Percentiles rank a stretch among this genome's conserved stretches.
These are phyloP conservation scores for Hyposoter didymator DNA, from an alignment of 2,888 invertebrate species.

Conservation along the genomic window DNA sequence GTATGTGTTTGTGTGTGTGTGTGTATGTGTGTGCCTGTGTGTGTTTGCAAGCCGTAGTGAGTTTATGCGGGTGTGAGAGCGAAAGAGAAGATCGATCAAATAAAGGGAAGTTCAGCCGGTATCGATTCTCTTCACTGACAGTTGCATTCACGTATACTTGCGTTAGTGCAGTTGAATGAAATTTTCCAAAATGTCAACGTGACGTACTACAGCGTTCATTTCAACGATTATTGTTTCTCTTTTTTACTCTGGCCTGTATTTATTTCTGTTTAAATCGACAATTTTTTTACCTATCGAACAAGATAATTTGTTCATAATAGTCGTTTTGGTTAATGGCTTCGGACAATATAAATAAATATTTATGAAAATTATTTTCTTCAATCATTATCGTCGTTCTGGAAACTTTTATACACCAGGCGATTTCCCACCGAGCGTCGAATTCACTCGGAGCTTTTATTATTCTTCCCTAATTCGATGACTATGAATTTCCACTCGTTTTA, in stretches of 20 bases:
- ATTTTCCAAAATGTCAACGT: slow-evolving; percentile 17
- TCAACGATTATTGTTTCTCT: slow-evolving; percentile 7
- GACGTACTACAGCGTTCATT: slow-evolving; percentile 10
- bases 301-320: not conserved
- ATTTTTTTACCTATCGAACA: not conserved
- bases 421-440: not conserved
- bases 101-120: slow-evolving; percentile 18
- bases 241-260: not conserved
- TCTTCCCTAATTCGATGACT: not conserved
- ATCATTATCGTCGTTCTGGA: not conserved
- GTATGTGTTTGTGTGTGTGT: not conserved
- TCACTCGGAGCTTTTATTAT: not conserved
- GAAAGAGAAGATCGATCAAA: slow-evolving; percentile 20
- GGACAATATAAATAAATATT: not conserved
- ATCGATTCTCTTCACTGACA: slow-evolving; percentile 40
- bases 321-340: not conserved
- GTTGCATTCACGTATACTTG: slow-evolving; percentile 2
- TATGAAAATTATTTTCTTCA: not conserved
- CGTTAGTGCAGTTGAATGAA: not conserved
- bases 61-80: not conserved
- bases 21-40: not conserved
- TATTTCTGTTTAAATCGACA: not conserved
- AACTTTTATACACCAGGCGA: not conserved
- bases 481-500: not conserved
- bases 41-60: not conserved